Conservation (phyloP, 1,140 invertebrate genomes). For the Sipha flava region DNA sequence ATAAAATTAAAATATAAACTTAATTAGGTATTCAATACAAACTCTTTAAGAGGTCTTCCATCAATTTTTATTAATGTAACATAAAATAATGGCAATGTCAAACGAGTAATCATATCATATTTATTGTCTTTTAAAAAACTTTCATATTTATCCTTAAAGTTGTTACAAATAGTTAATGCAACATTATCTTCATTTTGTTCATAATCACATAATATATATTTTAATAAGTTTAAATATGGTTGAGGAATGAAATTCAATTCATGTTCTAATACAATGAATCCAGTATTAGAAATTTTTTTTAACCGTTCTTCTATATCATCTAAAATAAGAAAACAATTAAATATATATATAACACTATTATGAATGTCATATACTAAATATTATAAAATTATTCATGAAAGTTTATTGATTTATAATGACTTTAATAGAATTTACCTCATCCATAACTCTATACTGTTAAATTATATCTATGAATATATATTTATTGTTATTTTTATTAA, state of each 20-base stretch:
- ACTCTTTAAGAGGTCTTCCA: constrained; percentile 22
- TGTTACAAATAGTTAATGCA: constrained; percentile 1
- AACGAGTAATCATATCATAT: constrained; percentile 5
- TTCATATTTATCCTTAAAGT: constrained; percentile 22
- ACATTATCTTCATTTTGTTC: constrained; percentile 18
- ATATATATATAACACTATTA: neutral
- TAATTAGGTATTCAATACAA: neutral
- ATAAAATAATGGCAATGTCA: constrained; percentile 22
- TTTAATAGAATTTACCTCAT: no score
- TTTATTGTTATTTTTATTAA: no score
- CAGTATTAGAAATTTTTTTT: neutral
- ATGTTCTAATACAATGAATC: neutral
- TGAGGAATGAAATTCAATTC: constrained; percentile 3
- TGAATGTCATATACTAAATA: no score
- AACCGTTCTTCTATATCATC: constrained; percentile 13
- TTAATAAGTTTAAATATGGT: constrained; percentile 3
- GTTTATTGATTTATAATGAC: no score
- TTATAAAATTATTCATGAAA: no score
- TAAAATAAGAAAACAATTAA: neutral
- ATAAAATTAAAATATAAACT: neutral
- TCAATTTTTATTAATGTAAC: constrained; percentile 27
- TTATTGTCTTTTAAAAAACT: constrained; percentile 16
- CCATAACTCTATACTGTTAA: no score
- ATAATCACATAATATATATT: neutral
- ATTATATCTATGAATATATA: no score